Base-by-base conservation (phyloP, 2,888 invertebrate genomes). In the Oegoconia quadripuncta region DNA sequence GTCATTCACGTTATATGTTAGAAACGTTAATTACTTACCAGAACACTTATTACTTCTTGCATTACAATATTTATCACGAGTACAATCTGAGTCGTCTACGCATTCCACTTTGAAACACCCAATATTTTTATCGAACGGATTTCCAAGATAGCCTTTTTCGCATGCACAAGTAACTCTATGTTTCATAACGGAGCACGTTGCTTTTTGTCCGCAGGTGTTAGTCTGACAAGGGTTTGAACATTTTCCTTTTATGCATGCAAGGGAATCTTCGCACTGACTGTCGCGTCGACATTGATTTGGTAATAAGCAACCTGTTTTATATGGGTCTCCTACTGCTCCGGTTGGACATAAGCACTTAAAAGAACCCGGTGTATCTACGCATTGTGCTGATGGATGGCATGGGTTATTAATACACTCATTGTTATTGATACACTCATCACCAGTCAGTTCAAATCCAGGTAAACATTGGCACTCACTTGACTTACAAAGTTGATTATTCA, bases 31-130 rank as follows among this genome's bases (percentile, higher is more conserved):
- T 31, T 33, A 82, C 89, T 88, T 86, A 92, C 93, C 94, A 53
- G 91, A 88, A 66, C 95, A 96, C 76, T 94, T 95, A 69, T 95
- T 94, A 34, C 88, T 91, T 54, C 90, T 90, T 3, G 79, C 72
- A 60, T 95, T 93, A 62, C 97, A 97, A 51, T 91, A 91, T 72
- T 93, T 94, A 46, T 95, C 93, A 20, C 64, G 73, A 2, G 93
- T 78, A 62, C 97, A 97, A 53, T 96, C 95, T 25, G 90, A 89
- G 64, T 94, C 90, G 28, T 90, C 90, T 1, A 94, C 83, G 73
- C 97, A 97, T 78, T 97, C 96, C 2, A 96, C 97, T 77, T 93
- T 94, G 70, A 95, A 96, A 64, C 96, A 97, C 22, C 97, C 97
- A 35, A 95, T 89, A 34, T 89, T 89, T 37, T 88, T 83, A 60